Percentiles rank a stretch among this genome's conserved stretches.
These are phyloP conservation scores for Pitta sordida DNA, from an alignment of 2,113 vertebrate genomes.

Conservation along the genomic window DNA sequence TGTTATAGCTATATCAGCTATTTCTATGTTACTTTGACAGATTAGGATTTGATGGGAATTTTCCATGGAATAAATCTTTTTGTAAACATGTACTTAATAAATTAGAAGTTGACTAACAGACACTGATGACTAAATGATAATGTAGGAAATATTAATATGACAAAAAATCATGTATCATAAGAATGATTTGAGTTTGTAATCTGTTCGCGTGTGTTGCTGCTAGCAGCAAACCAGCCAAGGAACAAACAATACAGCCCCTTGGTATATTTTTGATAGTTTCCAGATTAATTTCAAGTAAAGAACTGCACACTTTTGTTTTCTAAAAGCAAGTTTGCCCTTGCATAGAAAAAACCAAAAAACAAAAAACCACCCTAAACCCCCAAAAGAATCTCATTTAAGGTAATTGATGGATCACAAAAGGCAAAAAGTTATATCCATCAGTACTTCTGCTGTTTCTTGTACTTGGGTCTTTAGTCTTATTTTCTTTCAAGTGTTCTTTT, in stretches of 20 bases:
- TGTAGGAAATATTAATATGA: neutral
- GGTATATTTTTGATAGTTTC: neutral
- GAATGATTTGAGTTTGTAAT: neutral
- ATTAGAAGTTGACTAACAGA: neutral
- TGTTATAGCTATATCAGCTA: neutral
- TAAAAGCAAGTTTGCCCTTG: neutral
- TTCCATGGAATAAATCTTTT: neutral
- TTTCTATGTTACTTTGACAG: neutral
- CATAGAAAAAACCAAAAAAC: neutral
- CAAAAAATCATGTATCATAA: neutral
- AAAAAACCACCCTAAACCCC: no score
- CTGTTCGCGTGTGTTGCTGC: neutral
- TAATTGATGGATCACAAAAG: neutral
- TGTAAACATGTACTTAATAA: slow-evolving; percentile 22
- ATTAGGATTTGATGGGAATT: slow-evolving; percentile 24
- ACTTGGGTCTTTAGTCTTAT: neutral
- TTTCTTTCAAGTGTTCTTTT: neutral
- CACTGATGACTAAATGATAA: slow-evolving; percentile 40
- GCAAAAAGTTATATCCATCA: neutral
- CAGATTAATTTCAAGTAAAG: neutral
- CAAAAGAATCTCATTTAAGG: neutral
- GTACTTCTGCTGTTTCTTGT: neutral
- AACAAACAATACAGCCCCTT: neutral
- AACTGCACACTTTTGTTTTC: neutral
- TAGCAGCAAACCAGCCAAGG: neutral